phyloP scores from a whole-genome alignment of 1,140 invertebrate genomes.

The Steinernema khuongi region DNA sequence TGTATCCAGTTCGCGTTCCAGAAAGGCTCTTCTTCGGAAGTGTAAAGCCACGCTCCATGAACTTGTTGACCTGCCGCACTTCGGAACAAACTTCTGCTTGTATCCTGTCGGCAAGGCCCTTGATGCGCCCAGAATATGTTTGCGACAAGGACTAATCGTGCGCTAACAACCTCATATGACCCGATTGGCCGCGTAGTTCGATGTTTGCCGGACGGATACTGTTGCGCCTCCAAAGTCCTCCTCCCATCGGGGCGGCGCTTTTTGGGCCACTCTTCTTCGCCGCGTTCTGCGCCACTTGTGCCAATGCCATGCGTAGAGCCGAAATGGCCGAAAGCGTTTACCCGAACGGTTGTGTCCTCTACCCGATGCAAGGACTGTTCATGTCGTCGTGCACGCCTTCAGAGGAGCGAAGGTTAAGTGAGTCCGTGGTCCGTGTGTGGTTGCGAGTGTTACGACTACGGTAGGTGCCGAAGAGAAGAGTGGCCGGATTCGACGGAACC shows the following conservation, averaged over 20 bases:
- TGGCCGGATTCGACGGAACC: slow-evolving; percentile 31
- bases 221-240: slow-evolving; percentile 10
- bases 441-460: not conserved
- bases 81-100: not conserved
- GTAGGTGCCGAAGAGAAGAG: not conserved
- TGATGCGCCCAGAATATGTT: slow-evolving; percentile 5
- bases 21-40: not conserved
- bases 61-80: slow-evolving; percentile 8
- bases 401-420: not conserved
- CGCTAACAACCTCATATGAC: slow-evolving; percentile 13
- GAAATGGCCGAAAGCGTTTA: not conserved
- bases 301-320: not conserved
- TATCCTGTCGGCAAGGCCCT: not conserved
- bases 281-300: not conserved
- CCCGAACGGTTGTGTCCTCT: not conserved
- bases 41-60: not conserved
- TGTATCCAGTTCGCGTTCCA: not conserved
- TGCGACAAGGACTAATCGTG: not conserved
- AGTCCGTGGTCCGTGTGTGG: not conserved
- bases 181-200: not conserved
- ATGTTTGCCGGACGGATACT: slow-evolving; percentile 8
- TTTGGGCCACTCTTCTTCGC: not conserved
- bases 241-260: slow-evolving; percentile 15
- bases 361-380: not conserved
- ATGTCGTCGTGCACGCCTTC: not conserved